Percentiles rank a stretch among this genome's conserved stretches.
Evolutionary conservation across 2,797 vertebrate species (phyloP).

Genomic region (Hippoglossus hippoglossus): DNA sequence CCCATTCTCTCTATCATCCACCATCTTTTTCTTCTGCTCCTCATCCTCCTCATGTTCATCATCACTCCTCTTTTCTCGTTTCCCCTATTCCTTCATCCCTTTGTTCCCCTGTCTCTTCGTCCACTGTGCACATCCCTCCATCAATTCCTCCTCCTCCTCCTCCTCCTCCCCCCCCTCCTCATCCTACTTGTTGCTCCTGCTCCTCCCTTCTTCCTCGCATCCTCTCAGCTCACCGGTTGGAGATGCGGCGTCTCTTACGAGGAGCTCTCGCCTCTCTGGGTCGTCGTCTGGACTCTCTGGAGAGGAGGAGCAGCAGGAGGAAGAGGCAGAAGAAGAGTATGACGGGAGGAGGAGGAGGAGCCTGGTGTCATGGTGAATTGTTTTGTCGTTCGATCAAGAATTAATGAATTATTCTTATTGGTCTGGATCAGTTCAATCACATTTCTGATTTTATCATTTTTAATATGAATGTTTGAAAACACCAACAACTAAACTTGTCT

Average conservation of each 20-base stretch:
- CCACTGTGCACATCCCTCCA: too few relatives aligned
- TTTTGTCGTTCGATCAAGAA: background rate
- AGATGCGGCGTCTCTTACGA: constrained; percentile 79
- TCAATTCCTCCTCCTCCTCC: background rate
- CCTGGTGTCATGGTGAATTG: constrained; percentile 31
- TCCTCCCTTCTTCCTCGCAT: constrained; percentile 66
- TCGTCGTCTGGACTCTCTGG: constrained; percentile 77
- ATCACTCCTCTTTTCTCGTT: background rate
- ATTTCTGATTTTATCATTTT: background rate
- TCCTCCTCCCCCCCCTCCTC: background rate
- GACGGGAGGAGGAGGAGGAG: constrained; percentile 12
- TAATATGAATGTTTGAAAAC: background rate
- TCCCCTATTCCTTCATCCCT: background rate
- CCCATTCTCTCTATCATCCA: background rate
- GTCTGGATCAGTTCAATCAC: background rate
- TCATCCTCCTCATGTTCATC: background rate
- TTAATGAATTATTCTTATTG: too few relatives aligned
- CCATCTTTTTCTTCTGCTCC: background rate
- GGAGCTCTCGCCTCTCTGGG: constrained; percentile 73
- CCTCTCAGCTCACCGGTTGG: constrained; percentile 77
- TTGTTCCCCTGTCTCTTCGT: background rate
- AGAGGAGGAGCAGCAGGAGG: constrained; percentile 57
- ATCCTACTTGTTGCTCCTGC: constrained; percentile 53
- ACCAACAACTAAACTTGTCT: background rate
- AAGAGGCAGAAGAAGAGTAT: constrained; percentile 19